Base-by-base conservation (phyloP, 1,140 invertebrate genomes). In the Teleogryllus occipitalis region DNA sequence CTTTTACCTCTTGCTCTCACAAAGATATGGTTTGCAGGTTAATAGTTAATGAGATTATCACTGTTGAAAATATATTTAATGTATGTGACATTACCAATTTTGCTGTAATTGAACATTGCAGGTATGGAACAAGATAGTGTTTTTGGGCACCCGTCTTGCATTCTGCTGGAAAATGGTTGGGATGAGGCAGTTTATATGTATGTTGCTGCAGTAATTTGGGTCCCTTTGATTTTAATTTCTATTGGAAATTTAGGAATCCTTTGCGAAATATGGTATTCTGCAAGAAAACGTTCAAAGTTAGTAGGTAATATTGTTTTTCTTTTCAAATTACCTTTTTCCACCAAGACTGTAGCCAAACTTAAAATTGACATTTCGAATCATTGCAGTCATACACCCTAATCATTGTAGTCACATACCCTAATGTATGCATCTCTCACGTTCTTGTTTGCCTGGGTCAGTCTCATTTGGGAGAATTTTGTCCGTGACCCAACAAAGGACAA, bases 121-220 rank as follows among this genome's bases (percentile, higher is more conserved):
- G 74, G 74, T 75, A 15, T 75, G 12, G 74, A 75, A 75, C n/a
- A 22, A 39, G 74, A 75, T 39, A 75, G 74, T 21, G n/a, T 39
- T 8, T 75, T 18, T 7, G 74, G 27, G 14, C 27, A 75, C 27
- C 74, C 3, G 12, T n/a, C 74, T 8, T 75, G 74, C 27, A 21
- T 22, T 8, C 21, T 21, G 8, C 4, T 12, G 74, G n/a, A n/a
- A 15, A 75, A 75, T 10, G 74, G 27, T 10, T 75, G 74, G 74
- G 74, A 75, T 8, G 74, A 75, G 14, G n/a, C 27, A 10, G 27
- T 75, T 10, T 75, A 75, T 21, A 39, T 75, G 74, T 75, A 75
- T 39, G 27, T 75, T 8, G 74, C 74, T 39, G 8, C 27, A 3
- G 27, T 39, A 21, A 14, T 39, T 22, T 75, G 74, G 74, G 12